phyloP scores from a whole-genome alignment of 1,140 invertebrate genomes.

The Atta colombica region DNA sequence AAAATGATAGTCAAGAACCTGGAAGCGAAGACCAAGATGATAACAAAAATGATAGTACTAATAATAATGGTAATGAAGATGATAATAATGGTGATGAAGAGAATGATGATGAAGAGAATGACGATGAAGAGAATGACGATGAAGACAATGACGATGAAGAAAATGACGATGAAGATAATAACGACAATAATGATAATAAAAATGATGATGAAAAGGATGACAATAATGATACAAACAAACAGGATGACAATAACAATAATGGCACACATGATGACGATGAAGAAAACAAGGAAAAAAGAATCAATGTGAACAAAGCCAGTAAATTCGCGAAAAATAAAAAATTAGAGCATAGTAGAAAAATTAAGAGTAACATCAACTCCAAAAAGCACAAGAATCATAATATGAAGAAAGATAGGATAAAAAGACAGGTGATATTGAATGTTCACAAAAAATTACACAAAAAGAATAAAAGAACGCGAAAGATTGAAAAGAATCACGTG shows the following conservation, averaged over 20 bases:
- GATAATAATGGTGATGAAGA: neutral
- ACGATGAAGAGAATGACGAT: neutral
- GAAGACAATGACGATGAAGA: neutral
- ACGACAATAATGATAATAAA: neutral
- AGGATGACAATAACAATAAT: neutral
- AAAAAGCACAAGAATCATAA: neutral
- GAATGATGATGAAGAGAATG: neutral
- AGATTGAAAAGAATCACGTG: neutral
- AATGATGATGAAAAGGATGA: neutral
- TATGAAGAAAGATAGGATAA: neutral
- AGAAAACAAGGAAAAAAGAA: neutral
- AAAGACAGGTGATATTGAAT: neutral
- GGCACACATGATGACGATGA: no score
- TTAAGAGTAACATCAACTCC: neutral
- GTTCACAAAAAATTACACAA: neutral
- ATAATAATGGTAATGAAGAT: neutral
- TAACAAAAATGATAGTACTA: neutral
- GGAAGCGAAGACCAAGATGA: constrained; percentile 25
- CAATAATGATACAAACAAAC: neutral
- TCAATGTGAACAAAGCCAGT: neutral
- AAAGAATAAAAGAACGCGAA: neutral
- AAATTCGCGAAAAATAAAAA: constrained; percentile 13
- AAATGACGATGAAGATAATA: neutral
- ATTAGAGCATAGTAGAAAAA: neutral
- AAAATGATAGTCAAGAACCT: constrained; percentile 37